Evolutionary conservation across 53 echinoderm and acorn worm genomes (phyloP), one percentile per base, ranked within the genome.

Genomic region (Holothuria scabra): DNA sequence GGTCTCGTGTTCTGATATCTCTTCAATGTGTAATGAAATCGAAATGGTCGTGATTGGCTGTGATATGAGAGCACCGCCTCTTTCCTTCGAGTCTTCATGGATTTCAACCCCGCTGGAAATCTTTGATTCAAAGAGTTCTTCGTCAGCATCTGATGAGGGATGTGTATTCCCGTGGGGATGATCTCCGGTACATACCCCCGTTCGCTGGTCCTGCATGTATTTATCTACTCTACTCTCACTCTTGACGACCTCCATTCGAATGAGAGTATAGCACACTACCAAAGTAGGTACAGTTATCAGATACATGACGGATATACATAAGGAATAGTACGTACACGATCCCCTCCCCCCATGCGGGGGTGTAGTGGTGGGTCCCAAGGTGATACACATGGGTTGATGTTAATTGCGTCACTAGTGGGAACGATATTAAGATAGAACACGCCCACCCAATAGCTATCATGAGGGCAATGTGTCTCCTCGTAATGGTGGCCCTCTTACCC

Each of bases 311-410:
- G 57, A 30, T 1, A 56, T 56, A 29, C 76, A 76, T 28, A 56
- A 25, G 16, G 57, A 49, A 56, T 76, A 76, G 56, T 44, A 76
- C 2, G 55, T 30, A 28, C 76, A 76, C 12, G 52, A 52, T n/a
- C n/a, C n/a, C n/a, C n/a, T 76, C 57, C 14, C 28, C 76, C 76
- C 76, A 76, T 23, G 57, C 25, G 7, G 76, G 76, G 28, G 76
- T 56, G 16, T 56, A 76, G 76, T 76, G 76, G 30, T 76, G 76
- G 0, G 76, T 76, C 23, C 76, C 76, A 12, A 30, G 76, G 16
- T 48, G 46, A 56, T 76, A 76, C 12, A 28, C 57, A 35, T n/a
- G 52, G 12, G 55, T 19, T 55, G 57, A 26, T 26, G 57, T 19
- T 10, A 19, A 22, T 6, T 28, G 56, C 8, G 49, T 76, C 7